Conservation (phyloP, 1,140 invertebrate genomes). For the Drosophila bocqueti region DNA sequence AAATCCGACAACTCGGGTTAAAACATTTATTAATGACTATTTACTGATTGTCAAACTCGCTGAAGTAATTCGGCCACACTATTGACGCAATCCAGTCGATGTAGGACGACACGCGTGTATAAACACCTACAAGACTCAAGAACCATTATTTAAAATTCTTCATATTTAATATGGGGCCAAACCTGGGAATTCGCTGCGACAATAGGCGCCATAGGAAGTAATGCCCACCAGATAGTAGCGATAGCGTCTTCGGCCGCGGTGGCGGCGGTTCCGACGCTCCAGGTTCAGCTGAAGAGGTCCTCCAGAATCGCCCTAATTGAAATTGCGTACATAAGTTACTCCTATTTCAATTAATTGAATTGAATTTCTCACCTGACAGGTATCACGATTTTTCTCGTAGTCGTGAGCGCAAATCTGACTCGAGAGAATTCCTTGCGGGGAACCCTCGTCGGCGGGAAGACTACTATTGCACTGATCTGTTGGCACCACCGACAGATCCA, state of each 20-base stretch:
- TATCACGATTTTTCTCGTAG: constrained; percentile 64
- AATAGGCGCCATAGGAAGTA: constrained; percentile 78
- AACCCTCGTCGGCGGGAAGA: constrained; percentile 45
- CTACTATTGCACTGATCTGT: constrained; percentile 46
- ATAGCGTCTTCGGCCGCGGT: constrained; percentile 27
- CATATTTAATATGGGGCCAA: background rate
- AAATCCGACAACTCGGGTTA: background rate
- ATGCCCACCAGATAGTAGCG: constrained; percentile 76
- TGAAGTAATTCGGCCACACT: constrained; percentile 75
- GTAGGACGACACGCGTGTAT: constrained; percentile 85
- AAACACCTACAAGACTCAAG: constrained; percentile 72
- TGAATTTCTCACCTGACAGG: constrained; percentile 59
- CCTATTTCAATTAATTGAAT: too few species aligned
- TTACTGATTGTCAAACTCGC: constrained; percentile 38
- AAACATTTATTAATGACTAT: constrained; percentile 8
- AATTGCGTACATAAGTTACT: too few species aligned
- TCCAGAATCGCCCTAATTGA: constrained; percentile 61
- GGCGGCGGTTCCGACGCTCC: constrained; percentile 64
- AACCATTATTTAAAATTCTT: background rate
- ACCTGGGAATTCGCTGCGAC: constrained; percentile 74
- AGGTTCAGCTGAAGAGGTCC: constrained; percentile 65
- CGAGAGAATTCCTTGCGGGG: constrained; percentile 49
- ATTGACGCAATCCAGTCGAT: constrained; percentile 85
- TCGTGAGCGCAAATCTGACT: constrained; percentile 69
- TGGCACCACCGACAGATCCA: constrained; percentile 59